Evolutionary conservation across 2,888 invertebrate species (phyloP), one percentile per base, ranked within the genome.

Genomic region (Pachydiplax longipennis): DNA sequence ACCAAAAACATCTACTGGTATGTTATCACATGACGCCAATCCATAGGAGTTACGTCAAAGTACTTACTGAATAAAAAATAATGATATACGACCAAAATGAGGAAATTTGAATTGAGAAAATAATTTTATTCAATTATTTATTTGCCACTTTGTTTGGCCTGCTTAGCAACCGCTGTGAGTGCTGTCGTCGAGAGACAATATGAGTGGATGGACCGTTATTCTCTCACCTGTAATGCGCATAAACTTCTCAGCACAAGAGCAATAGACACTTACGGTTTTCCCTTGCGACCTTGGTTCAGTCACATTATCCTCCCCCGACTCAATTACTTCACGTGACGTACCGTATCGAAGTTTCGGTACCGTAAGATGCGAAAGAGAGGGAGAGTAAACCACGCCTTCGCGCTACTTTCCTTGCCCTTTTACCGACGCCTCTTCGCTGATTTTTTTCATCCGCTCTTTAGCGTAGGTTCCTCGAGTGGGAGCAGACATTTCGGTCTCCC

Each of bases 341-440:
- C 65, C 61, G 87, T 87, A 61, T 37, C n/a, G 37, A 37, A n/a
- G 61, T 87, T 61, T 35, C 61, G 61, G 61, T 87, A 87, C 87
- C 87, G 87, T 87, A 87, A 87, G 58, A 87, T 61, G 37, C 61
- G 13, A 58, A 83, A 22, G 83, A 61, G 87, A 83, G 83, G n/a
- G 65, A 65, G 83, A 58, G 83, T 87, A 87, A 87, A 61, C 61
- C 87, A 40, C 53, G 8, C 61, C 61, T 37, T n/a, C n/a, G 61
- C 10, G 12, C 61, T 40, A 58, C 87, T 61, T 37, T 61, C 87
- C 61, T 58, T 10, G 37, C 37, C 37, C 37, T 58, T 15, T 25
- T 12, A 48, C 82, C 48, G 18, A 81, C 35, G 81, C 35, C 37
- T 37, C 22, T 44, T 44, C 81, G 37, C 37, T 10, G 40, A 18